These are phyloP conservation scores for Acrocephalus kingi DNA, from an alignment of 2,113 vertebrate genomes.

Conservation along the genomic window DNA sequence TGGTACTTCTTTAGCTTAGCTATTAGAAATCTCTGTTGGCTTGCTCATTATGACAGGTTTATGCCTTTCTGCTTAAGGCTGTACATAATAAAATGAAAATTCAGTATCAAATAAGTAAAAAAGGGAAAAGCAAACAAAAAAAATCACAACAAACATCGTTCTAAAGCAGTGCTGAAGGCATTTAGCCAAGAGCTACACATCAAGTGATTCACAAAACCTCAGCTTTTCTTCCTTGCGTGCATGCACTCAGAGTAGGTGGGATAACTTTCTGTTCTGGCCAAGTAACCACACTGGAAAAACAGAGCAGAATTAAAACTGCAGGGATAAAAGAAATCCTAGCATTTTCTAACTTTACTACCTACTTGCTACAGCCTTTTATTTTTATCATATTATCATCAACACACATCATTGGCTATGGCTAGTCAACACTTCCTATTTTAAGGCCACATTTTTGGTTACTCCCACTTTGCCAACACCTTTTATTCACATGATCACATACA, in stretches of 20 bases:
- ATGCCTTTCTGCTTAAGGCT: neutral
- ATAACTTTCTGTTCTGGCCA: neutral
- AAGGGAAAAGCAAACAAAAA: neutral
- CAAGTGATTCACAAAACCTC: neutral
- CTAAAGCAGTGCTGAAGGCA: neutral
- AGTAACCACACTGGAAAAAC: neutral
- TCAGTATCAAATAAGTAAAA: neutral
- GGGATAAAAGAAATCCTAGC: neutral
- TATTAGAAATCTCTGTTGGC: neutral
- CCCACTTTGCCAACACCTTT: neutral
- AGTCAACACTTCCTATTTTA: constrained; percentile 14
- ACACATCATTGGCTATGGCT: neutral
- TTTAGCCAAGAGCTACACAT: neutral
- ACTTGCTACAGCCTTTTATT: neutral
- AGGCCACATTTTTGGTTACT: neutral
- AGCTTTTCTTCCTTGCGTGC: neutral
- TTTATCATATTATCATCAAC: neutral
- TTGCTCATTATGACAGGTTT: neutral
- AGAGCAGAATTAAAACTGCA: neutral
- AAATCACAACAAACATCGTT: neutral
- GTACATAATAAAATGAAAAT: neutral
- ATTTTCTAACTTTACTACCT: neutral
- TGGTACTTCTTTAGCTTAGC: neutral
- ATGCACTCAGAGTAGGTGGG: neutral
- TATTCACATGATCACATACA: neutral